Base-by-base conservation (phyloP, 1,140 invertebrate genomes). In the Caenorhabditis tropicalis region DNA sequence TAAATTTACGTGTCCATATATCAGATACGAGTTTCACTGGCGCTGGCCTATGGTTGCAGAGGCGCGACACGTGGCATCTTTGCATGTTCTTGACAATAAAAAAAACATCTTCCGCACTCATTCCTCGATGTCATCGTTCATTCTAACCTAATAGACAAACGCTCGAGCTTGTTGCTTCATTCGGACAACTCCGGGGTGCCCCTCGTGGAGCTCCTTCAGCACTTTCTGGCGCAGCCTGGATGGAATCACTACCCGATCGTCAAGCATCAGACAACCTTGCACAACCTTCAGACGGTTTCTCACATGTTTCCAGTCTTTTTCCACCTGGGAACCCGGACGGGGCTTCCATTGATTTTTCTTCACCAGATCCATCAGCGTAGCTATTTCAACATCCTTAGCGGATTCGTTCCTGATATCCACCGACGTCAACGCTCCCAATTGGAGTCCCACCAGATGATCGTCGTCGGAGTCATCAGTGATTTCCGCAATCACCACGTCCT, bases 61-160 rank as follows among this genome's bases (percentile, higher is more conserved):
- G 70, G 70, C 4, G 16, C 33, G 9, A 29, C 31, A 15, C 33
- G 9, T 43, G 70, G 70, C 70, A 79, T 43, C 24, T 79, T 79
- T 3, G 58, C 58, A 2, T 51, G 10, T 19, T 6, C 16, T 19
- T 51, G 48, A 51, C 48, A 51, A 16, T 51, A 10, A 16, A n/a
- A n/a, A n/a, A 10, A 3, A n/a, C 48, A 51, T n/a, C 19, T 19
- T 15, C 4, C 16, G 48, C 3, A 51, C 27, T 5, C 10, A 15
- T 27, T 36, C 27, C 9, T 29, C 58, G 27, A 65, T 36, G 5
- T 65, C 9, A 10, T 4, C 4, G 24, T 65, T 24, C n/a, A 93
- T 88, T 7, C 89, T 87, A 36, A 90, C 90, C 92, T 92, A 93
- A 89, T 90, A 93, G 2, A 92, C 86, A 81, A 91, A 91, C 4